Base-by-base conservation (phyloP, 2,113 vertebrate species). In the Marmota flaviventris region DNA sequence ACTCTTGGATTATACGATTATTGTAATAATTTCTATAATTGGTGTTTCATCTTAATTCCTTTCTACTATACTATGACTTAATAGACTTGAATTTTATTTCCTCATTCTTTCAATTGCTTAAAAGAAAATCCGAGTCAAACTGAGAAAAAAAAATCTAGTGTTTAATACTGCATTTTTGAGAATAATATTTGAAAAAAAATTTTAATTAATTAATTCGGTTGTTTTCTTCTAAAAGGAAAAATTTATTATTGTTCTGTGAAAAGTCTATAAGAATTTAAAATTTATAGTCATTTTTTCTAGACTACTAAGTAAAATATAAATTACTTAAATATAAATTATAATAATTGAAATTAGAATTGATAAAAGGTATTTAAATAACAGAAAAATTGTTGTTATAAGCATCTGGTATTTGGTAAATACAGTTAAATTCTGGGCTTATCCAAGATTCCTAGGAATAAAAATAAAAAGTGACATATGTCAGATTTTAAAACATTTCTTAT, bases 351-450 rank as follows among this genome's bases (percentile, higher is more conserved):
- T 53, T 65, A 18, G 42, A 77, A 79, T 67, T 58, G 79, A 85
- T 92, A 67, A 89, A 89, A 83, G 37, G 20, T 16, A 88, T 83
- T 85, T 76, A 58, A 89, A 67, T 89, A 75, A 34, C 27, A 85
- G 37, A 63, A 34, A 92, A 77, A 32, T 85, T 89, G 6, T 39
- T 37, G 32, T 89, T 58, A 92, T 2, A 10, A 70, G 13, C 56
- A 95, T 75, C 39, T 95, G 65, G 45, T 61, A 76, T 69, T 89
- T 95, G 39, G 32, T 85, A 81, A 79, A 61, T 56, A 79, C 24
- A 89, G 48, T 89, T 92, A 89, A 53, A 13, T 29, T 89, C 37
- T 37, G 45, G 4, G 51, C 29, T 88, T 84, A 88, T 32, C 5
- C 48, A 84, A 56, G n/a, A 14, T 65, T 45, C n/a, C 20, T 85